These are phyloP conservation scores for Loriculus beryllinus DNA, from an alignment of 2,797 vertebrate species.

Conservation along the genomic window DNA sequence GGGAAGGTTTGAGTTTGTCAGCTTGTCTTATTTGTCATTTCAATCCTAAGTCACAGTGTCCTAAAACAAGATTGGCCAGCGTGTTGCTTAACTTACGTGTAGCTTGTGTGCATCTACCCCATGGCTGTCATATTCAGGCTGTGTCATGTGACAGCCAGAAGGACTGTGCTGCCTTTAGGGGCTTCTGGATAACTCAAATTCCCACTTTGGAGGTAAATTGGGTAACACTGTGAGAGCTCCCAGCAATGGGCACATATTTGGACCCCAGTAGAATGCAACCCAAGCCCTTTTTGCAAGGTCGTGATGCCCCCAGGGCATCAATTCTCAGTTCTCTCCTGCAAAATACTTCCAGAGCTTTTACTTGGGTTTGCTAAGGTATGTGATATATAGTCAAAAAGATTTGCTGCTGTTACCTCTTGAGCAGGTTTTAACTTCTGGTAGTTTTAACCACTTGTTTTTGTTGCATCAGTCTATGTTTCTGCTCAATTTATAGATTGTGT, in stretches of 20 bases:
- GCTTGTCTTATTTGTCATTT: not conserved
- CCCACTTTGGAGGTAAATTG: not conserved
- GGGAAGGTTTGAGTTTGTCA: not conserved
- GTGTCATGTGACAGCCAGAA: not conserved
- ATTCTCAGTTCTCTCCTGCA: not conserved
- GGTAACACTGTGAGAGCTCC: not conserved
- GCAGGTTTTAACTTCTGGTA: not conserved
- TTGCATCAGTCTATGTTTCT: slow-evolving; percentile 1
- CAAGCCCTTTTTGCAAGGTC: not conserved
- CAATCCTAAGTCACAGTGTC: not conserved
- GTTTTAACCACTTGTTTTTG: not conserved
- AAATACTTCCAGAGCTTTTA: not conserved
- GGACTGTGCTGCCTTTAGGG: not conserved
- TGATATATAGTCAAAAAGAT: not conserved
- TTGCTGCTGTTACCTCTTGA: not conserved
- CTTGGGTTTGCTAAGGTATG: not conserved
- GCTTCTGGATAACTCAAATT: not conserved
- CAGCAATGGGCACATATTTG: not conserved
- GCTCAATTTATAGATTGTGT: slow-evolving; percentile 85
- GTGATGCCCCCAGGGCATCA: not conserved
- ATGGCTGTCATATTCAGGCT: not conserved
- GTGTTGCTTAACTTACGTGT: not conserved
- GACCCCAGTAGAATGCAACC: not conserved
- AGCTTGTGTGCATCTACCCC: not conserved
- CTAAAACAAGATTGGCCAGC: not conserved